Evolutionary conservation across 2,113 vertebrate species (phyloP).

Genomic region (Eurystomus gularis): DNA sequence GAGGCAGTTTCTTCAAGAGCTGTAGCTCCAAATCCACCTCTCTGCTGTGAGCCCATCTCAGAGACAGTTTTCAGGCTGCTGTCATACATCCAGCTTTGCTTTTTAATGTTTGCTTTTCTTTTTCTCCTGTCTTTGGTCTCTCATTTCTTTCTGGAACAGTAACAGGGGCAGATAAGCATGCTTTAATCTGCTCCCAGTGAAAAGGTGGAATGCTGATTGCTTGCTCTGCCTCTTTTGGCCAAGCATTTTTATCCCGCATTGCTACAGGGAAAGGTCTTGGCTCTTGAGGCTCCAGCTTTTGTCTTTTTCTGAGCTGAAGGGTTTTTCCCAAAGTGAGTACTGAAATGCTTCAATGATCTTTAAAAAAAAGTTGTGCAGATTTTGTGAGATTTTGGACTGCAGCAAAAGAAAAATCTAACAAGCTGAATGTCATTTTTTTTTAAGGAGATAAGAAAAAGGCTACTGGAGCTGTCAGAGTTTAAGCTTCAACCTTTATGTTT

Average conservation of each 20-base stretch:
- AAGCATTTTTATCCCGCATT: neutral
- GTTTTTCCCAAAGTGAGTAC: conserved; percentile 39
- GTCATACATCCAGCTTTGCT: neutral
- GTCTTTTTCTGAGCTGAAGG: conserved; percentile 15
- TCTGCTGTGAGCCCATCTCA: rapidly evolving
- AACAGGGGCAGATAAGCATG: neutral
- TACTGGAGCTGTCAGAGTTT: conserved; percentile 71
- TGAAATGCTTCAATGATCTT: conserved; percentile 53
- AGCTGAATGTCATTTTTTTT: conserved; percentile 69
- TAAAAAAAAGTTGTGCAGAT: neutral
- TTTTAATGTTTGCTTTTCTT: neutral
- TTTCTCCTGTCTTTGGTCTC: neutral
- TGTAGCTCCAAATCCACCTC: neutral
- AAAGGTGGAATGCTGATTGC: neutral
- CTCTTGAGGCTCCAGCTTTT: neutral
- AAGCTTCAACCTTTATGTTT: conserved; percentile 80
- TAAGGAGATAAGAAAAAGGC: conserved; percentile 68
- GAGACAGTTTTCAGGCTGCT: neutral
- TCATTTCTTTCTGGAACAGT: neutral
- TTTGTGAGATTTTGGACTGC: neutral
- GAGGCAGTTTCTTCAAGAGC: neutral
- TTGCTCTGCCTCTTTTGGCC: neutral
- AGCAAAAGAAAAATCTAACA: conserved; percentile 46
- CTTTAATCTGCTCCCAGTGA: neutral
- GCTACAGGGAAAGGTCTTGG: neutral